Evolutionary conservation across 2,888 invertebrate species (phyloP).

Genomic region (Thysanoteuthis rhombus): DNA sequence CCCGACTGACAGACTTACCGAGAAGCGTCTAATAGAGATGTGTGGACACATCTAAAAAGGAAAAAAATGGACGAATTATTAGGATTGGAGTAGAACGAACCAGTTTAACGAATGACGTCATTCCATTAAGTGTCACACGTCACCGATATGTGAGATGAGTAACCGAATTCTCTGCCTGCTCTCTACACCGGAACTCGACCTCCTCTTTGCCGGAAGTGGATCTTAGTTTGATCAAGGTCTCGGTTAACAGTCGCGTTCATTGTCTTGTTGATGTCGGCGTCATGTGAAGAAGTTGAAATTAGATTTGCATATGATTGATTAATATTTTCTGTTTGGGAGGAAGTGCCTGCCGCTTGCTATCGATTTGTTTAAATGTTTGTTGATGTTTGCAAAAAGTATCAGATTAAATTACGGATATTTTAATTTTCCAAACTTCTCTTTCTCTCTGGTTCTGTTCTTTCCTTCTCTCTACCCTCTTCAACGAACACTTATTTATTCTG

Average conservation of each 20-base stretch:
- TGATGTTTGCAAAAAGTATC: neutral
- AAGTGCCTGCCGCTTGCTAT: neutral
- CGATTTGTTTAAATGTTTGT: slow-evolving; percentile 12
- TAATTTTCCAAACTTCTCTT: neutral
- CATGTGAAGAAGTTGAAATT: neutral
- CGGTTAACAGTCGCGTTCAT: neutral
- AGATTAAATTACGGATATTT: neutral
- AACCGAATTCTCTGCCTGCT: neutral
- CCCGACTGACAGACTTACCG: too few species aligned
- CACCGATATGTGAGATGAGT: neutral
- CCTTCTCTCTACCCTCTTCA: neutral
- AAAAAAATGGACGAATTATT: neutral
- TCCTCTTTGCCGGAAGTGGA: neutral
- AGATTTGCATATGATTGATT: slow-evolving; percentile 12
- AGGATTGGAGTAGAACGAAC: neutral
- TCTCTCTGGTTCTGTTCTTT: neutral
- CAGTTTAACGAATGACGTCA: neutral
- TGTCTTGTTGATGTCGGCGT: neutral
- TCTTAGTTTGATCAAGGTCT: neutral
- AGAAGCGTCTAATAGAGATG: neutral
- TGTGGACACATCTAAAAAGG: neutral
- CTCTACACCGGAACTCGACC: neutral
- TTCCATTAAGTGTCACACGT: neutral
- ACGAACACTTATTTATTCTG: neutral
- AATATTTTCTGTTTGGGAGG: neutral